Conservation (phyloP, 2,113 vertebrate species). For the Dromaius novaehollandiae region DNA sequence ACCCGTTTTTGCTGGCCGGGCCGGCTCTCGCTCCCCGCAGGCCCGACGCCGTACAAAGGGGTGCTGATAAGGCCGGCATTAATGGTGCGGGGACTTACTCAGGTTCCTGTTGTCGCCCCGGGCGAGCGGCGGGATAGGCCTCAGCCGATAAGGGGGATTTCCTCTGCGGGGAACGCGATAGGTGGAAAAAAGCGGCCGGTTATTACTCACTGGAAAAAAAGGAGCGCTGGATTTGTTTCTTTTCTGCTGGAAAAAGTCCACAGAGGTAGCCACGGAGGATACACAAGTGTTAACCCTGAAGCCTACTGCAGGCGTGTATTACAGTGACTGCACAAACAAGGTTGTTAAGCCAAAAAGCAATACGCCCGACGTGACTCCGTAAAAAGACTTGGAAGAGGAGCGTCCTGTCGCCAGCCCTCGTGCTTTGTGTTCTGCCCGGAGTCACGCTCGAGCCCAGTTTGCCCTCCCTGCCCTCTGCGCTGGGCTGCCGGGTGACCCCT, state of each 20-base stretch:
- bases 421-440: constrained; percentile 59
- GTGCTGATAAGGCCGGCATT: fast-evolving
- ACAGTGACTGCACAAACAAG: neutral
- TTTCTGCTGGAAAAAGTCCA: neutral
- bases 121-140: fast-evolving
- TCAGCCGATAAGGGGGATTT: neutral
- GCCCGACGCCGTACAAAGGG: neutral
- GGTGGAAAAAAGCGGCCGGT: no score
- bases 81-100: neutral
- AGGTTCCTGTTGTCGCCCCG: fast-evolving
- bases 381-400: neutral
- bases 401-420: fast-evolving
- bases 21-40: neutral
- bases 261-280: neutral
- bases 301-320: neutral
- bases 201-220: neutral
- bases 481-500: constrained; percentile 5
- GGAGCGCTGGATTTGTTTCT: neutral
- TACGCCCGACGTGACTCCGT: neutral
- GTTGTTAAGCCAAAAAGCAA: neutral
- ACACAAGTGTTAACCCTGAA: neutral
- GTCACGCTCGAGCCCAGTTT: constrained; percentile 70
- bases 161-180: neutral
- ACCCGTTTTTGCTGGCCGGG: neutral
- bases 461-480: constrained; percentile 70